phyloP scores from a whole-genome alignment of 2,797 vertebrate species.

The Sebastes umbrosus region DNA sequence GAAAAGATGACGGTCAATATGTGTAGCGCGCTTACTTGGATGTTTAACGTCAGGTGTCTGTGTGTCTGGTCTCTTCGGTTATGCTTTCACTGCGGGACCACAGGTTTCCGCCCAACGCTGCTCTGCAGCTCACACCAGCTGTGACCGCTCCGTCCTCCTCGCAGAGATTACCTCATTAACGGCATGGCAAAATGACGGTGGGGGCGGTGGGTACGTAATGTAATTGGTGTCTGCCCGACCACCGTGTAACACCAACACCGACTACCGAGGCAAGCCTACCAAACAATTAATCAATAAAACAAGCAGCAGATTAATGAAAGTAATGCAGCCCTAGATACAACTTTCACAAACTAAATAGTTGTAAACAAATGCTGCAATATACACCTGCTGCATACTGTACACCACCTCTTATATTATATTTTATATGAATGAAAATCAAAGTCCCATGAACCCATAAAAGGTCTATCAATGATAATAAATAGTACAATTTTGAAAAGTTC shows the following conservation, averaged over 20 bases:
- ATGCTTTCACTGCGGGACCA: fast-evolving
- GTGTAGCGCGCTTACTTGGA: fast-evolving
- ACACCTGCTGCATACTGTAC: not conserved
- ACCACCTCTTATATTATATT: not conserved
- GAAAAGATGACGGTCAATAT: no score
- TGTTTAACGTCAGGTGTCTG: no score
- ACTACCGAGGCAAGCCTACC: no score
- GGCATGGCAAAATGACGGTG: fast-evolving
- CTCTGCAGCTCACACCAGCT: no score
- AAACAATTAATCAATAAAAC: not conserved
- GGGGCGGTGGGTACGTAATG: no score
- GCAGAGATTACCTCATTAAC: no score
- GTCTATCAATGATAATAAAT: not conserved
- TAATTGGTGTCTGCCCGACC: fast-evolving
- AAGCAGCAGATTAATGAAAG: not conserved
- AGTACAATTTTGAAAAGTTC: not conserved
- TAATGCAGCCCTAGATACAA: not conserved
- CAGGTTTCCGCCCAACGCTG: fast-evolving
- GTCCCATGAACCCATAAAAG: not conserved
- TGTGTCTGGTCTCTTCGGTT: no score
- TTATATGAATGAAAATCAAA: not conserved
- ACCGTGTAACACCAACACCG: no score
- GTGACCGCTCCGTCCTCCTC: no score
- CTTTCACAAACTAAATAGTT: not conserved
- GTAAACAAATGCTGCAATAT: not conserved